A percentile compares a stretch with the other conserved stretches of the same genome.
phyloP scores from a whole-genome alignment of 2,113 vertebrate species.

The Atherinomorus stipes region DNA sequence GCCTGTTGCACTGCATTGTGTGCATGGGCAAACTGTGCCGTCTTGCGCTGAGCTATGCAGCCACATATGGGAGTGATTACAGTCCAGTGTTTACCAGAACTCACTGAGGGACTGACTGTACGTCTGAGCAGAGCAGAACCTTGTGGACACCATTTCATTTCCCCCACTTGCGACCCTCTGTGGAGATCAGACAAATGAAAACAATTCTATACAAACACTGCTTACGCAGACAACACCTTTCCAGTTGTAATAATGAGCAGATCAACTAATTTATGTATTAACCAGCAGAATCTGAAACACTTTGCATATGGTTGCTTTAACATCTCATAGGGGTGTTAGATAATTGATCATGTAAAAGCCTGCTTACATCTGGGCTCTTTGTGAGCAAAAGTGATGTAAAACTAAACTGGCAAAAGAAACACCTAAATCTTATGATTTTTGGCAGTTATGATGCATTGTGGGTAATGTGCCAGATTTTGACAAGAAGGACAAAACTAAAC shows the following conservation, averaged over 20 bases:
- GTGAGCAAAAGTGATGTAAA: not conserved
- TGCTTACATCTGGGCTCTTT: not conserved
- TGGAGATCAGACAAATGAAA: constrained; percentile 39
- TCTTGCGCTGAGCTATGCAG: constrained; percentile 68
- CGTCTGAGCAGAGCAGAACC: constrained; percentile 60
- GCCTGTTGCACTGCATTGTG: constrained; percentile 56
- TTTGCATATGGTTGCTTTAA: not conserved
- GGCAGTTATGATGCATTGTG: not conserved
- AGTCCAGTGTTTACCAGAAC: constrained; percentile 75
- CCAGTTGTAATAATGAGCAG: not conserved
- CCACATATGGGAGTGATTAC: constrained; percentile 85
- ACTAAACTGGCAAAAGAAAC: too few relatives aligned
- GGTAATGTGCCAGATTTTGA: not conserved
- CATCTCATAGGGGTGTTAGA: not conserved
- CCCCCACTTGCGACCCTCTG: constrained; percentile 42
- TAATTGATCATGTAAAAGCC: not conserved
- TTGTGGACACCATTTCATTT: constrained; percentile 25
- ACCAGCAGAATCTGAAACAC: not conserved
- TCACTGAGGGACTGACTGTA: constrained; percentile 64
- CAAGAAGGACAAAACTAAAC: not conserved
- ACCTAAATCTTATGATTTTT: not conserved
- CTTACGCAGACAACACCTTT: not conserved
- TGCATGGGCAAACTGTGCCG: constrained; percentile 48
- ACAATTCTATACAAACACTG: not conserved
- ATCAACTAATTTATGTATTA: not conserved